Conservation (phyloP, 2,113 vertebrate species). For the Melanotaenia duboulayi region DNA sequence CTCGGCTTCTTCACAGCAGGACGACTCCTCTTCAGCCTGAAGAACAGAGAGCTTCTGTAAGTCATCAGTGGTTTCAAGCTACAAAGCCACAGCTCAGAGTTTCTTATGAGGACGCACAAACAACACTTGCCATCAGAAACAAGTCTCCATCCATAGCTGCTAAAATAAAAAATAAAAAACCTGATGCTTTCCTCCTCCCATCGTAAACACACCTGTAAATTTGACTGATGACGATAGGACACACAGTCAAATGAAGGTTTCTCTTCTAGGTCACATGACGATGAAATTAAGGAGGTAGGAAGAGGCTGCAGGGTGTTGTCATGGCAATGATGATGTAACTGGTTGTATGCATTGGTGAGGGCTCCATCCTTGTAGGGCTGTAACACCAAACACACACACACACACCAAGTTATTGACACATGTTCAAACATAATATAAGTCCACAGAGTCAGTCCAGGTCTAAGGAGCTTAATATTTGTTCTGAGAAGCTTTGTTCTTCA, state of each 20-base stretch:
- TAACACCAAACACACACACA: background rate
- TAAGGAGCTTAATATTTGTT: no score
- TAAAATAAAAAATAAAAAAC: no score
- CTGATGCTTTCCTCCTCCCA: no score
- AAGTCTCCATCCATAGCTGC: no score
- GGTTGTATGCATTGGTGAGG: background rate
- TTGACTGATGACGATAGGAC: background rate
- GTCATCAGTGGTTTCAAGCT: background rate
- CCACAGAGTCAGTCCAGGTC: no score
- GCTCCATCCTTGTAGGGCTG: conserved; percentile 21
- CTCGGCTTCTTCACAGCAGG: conserved; percentile 8
- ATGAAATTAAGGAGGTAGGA: background rate
- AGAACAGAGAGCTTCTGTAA: conserved; percentile 25
- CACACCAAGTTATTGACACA: no score
- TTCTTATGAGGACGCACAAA: background rate
- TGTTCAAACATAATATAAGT: no score
- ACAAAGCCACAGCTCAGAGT: background rate
- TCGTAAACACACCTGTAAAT: conserved; percentile 39
- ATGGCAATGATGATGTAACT: background rate
- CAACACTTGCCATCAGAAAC: no score
- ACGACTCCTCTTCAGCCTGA: conserved; percentile 33
- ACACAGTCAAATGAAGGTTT: conserved; percentile 8
- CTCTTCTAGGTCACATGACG: conserved; percentile 35
- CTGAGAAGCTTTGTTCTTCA: no score
- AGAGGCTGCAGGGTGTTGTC: background rate